A percentile compares a stretch with the other conserved stretches of the same genome.
These are phyloP conservation scores for Sturmia bella DNA, from an alignment of 2,888 invertebrate species.

Conservation along the genomic window DNA sequence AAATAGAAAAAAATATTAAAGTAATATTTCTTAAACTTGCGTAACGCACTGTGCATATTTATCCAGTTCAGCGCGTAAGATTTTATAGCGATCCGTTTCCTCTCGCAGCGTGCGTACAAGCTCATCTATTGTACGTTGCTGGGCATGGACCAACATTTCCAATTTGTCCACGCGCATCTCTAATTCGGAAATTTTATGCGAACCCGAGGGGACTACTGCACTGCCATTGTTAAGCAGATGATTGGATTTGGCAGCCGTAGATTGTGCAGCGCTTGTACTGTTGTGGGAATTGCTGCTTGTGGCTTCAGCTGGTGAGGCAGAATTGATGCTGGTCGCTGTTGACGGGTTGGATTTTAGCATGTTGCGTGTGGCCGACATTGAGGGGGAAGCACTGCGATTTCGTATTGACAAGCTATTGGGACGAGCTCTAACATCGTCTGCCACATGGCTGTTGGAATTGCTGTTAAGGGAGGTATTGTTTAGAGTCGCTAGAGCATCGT, in stretches of 20 bases:
- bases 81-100: conserved; percentile 85
- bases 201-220: conserved; percentile 30
- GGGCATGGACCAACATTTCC: conserved; percentile 78
- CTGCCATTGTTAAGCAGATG: conserved; percentile 53
- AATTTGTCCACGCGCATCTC: conserved; percentile 80
- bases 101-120: conserved; percentile 84
- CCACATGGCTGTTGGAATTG: conserved; percentile 26
- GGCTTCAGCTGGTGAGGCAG: conserved; percentile 70
- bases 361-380: conserved; percentile 72
- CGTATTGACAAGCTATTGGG: conserved; percentile 79
- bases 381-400: conserved; percentile 79
- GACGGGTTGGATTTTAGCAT: conserved; percentile 59
- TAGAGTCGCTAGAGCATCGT: conserved; percentile 70
- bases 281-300: conserved; percentile 41
- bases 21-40: conserved; percentile 84
- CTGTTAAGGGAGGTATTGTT: conserved; percentile 55
- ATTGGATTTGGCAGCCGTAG: conserved; percentile 62
- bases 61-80: conserved; percentile 86
- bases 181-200: conserved; percentile 76
- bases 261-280: conserved; percentile 36
- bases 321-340: conserved; percentile 67
- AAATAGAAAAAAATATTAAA: conserved; percentile 48
- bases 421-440: conserved; percentile 77
- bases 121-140: conserved; percentile 85
- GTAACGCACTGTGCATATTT: conserved; percentile 88